Conservation (phyloP, 2,113 vertebrate species). For the Meleagris gallopavo region DNA sequence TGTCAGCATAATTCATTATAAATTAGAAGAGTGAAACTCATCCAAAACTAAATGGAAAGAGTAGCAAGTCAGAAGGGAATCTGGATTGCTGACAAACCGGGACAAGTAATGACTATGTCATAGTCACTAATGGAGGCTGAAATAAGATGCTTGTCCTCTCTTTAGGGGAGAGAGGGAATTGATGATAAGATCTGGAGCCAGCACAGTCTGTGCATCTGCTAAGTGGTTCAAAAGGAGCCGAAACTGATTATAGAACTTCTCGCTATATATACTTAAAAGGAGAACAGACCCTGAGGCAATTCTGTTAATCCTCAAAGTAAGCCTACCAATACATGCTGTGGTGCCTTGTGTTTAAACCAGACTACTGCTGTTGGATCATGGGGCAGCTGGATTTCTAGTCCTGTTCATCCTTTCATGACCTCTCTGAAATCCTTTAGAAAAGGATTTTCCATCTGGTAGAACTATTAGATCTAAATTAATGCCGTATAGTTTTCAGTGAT, state of each 20-base stretch:
- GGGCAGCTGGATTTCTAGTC: neutral
- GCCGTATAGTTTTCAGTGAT: neutral
- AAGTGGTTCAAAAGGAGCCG: conserved; percentile 38
- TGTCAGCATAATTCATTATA: conserved; percentile 53
- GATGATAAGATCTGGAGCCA: conserved; percentile 72
- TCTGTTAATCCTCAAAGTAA: neutral
- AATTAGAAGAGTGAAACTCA: conserved; percentile 56
- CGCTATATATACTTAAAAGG: neutral
- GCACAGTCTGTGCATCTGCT: conserved; percentile 43
- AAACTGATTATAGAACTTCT: conserved; percentile 45
- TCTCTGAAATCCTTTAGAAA: neutral
- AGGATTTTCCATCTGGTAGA: neutral
- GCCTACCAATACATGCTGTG: neutral
- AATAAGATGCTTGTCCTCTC: conserved; percentile 45
- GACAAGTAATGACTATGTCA: conserved; percentile 22
- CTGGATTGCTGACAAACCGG: conserved; percentile 60
- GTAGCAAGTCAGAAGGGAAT: conserved; percentile 4
- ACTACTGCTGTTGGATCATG: neutral
- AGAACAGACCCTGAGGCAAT: neutral
- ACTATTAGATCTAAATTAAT: neutral
- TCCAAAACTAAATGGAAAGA: conserved; percentile 62
- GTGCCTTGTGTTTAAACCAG: neutral
- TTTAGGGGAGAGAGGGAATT: conserved; percentile 39
- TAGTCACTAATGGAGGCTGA: conserved; percentile 55
- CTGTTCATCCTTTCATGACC: neutral